Evolutionary conservation across 2,113 vertebrate genomes (phyloP).

Genomic region (Emydura subglobosa): DNA sequence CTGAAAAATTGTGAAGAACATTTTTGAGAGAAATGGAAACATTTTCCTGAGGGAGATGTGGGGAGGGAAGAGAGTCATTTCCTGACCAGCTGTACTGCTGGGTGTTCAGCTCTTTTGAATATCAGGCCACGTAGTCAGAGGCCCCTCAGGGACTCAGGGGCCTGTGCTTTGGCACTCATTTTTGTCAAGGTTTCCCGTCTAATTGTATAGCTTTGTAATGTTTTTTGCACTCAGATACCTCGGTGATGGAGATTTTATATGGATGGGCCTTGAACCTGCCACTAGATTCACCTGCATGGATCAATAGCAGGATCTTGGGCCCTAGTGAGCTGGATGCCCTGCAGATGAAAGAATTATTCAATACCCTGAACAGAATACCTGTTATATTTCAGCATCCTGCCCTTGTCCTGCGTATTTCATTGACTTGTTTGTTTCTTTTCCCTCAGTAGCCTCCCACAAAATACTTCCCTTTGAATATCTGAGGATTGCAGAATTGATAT

Average conservation of each 20-base stretch:
- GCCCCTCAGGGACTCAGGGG: neutral
- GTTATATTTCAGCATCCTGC: neutral
- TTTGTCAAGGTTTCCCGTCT: neutral
- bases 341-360: neutral
- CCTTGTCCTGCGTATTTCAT: neutral
- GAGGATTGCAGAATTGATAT: neutral
- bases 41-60: neutral
- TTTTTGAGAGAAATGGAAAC: neutral
- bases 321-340: neutral
- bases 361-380: neutral
- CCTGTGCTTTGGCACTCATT: neutral
- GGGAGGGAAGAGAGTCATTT: neutral
- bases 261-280: neutral
- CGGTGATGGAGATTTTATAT: neutral
- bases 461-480: neutral
- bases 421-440: conserved; percentile 52
- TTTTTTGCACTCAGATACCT: neutral
- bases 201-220: neutral
- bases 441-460: conserved; percentile 31
- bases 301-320: neutral
- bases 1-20: neutral
- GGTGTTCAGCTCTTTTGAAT: neutral
- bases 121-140: neutral
- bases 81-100: neutral
- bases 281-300: neutral